Evolutionary conservation across 2,888 invertebrate genomes (phyloP), one percentile per base, ranked within the genome.

Genomic region (Cheilosia soror): DNA sequence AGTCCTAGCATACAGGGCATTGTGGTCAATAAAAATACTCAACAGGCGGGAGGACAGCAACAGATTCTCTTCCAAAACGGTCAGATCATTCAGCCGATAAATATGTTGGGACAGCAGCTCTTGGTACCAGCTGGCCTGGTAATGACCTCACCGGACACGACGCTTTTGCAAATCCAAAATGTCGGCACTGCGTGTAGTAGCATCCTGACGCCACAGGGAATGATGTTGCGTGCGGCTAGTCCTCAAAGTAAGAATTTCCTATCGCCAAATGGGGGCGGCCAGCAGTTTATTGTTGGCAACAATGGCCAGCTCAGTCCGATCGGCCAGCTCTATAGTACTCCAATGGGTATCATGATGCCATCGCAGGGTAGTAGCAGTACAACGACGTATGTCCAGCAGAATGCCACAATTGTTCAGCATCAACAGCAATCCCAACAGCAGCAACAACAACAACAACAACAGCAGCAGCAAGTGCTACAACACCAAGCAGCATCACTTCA

Each of bases 81-180:
- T 0, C 95, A 96, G 90, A 96, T 96, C 91, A 93, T 97, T 53
- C 97, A 97, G 90, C 97, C 97, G 0, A 96, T 97, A 40, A 97
- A 97, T 92, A 92, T 97, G 86, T 94, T 96, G 80, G 96, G 96
- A 72, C 97, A 97, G 90, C 97, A 97, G 89, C 95, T 97, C 88
- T 95, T 97, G 68, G 95, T 97, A 73, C 97, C 97, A 11, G 96
- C 97, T 87, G 96, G 97, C 0, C 95, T 97, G 95, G 96, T 97
- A 0, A 96, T 97, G 96, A 95, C 96, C 9, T 95, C 96, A 0
- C 95, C 96, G 0, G 96, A 95, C 33, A 95, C 96, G 0, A 96
- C 96, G 0, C 93, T 97, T 57, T 89, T 95, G 49, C 96, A 97
- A 89, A 93, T 97, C 86, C 96, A 96, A 89, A 96, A 96, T 82